Evolutionary conservation across 2,113 vertebrate species (phyloP).

Genomic region (Hyaena hyaena): DNA sequence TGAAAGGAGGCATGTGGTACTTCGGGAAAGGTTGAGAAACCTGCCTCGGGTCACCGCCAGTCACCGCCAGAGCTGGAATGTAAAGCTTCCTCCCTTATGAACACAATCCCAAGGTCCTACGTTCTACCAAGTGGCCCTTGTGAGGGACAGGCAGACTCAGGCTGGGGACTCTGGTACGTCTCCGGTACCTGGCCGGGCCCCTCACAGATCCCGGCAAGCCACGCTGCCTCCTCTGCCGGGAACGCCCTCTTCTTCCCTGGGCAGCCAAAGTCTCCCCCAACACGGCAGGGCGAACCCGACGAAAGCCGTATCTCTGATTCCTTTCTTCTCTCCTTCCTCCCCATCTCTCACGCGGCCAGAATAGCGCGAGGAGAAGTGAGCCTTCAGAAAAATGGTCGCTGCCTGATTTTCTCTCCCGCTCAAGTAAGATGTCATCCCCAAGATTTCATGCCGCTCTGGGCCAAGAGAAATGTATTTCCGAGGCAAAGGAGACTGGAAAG

Average conservation of each 20-base stretch:
- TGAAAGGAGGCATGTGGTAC: not conserved
- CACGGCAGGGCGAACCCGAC: not conserved
- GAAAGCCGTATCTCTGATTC: not conserved
- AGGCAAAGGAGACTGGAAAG: slow-evolving; percentile 48
- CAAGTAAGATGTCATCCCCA: slow-evolving; percentile 44
- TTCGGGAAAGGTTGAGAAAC: not conserved
- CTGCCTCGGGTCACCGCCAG: not conserved
- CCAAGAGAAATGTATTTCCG: slow-evolving; percentile 52
- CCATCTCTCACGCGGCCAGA: not conserved
- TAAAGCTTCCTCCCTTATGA: not conserved
- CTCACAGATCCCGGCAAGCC: not conserved
- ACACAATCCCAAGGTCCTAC: not conserved
- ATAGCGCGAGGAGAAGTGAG: not conserved
- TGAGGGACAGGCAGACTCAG: not conserved
- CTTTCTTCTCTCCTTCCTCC: too few relatives aligned
- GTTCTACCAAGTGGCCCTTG: not conserved
- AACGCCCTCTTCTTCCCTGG: not conserved
- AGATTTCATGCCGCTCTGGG: not conserved
- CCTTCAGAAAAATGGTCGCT: not conserved
- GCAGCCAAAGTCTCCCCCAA: not conserved
- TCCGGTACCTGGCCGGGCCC: not conserved
- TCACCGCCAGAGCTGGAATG: not conserved
- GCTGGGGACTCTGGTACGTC: not conserved
- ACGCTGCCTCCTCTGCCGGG: not conserved
- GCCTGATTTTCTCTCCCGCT: not conserved